These are phyloP conservation scores for Scalopus aquaticus DNA, from an alignment of 2,113 vertebrate genomes.

Conservation along the genomic window DNA sequence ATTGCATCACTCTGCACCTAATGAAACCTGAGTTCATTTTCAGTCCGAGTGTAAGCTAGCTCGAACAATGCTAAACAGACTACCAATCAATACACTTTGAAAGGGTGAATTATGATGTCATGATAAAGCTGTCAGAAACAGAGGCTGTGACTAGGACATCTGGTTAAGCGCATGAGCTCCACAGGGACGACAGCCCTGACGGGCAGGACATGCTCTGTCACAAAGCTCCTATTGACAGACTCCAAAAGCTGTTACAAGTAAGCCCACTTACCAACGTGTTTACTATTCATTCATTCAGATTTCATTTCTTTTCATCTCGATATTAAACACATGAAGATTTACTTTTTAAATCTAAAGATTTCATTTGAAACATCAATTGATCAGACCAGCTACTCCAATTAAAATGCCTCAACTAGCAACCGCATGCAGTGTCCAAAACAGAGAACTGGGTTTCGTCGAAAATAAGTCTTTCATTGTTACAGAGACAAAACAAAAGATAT, in stretches of 20 bases:
- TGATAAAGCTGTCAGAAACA: not conserved
- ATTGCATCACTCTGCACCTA: not conserved
- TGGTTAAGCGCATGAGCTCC: not conserved
- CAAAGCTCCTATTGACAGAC: not conserved
- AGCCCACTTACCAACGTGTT: slow-evolving; percentile 50
- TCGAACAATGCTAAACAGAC: not conserved
- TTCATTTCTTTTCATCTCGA: slow-evolving; percentile 8
- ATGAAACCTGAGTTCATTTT: not conserved
- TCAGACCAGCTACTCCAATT: not conserved
- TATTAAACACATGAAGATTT: not conserved
- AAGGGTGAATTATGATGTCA: not conserved
- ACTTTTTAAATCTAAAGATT: not conserved
- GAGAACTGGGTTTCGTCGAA: not conserved
- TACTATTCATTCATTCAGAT: slow-evolving; percentile 9
- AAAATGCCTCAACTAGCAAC: not conserved
- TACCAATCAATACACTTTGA: not conserved
- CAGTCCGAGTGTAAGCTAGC: not conserved
- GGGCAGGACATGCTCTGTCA: not conserved
- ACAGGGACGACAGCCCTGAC: not conserved
- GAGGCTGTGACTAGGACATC: not conserved
- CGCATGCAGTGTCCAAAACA: not conserved
- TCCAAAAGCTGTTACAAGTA: slow-evolving; percentile 18
- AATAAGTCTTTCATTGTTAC: not conserved
- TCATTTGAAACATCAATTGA: not conserved
- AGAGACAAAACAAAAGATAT: not conserved